phyloP scores from a whole-genome alignment of 2,888 invertebrate genomes.

The Andrena trimmerana region DNA sequence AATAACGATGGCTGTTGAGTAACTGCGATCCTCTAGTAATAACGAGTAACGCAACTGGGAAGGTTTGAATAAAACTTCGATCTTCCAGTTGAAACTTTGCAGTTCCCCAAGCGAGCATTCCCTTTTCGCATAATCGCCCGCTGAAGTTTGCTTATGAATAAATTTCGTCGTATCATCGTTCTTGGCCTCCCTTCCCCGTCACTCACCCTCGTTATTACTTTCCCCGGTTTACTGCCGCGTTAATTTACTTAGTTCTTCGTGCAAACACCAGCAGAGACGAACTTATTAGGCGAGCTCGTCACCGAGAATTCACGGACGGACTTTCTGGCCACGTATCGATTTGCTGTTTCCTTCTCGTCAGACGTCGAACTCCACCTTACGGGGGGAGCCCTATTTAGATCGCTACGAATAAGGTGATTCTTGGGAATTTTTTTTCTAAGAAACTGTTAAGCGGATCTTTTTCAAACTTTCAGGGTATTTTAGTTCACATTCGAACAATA shows the following conservation, averaged over 20 bases:
- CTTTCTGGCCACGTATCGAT: constrained; percentile 12
- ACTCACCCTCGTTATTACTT: constrained; percentile 33
- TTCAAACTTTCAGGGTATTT: too few relatives aligned
- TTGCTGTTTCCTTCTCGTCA: background rate
- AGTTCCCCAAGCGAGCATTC: constrained; percentile 44
- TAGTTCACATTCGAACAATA: too few relatives aligned
- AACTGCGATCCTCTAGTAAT: constrained; percentile 11
- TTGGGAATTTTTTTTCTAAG: too few relatives aligned
- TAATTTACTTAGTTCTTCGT: constrained; percentile 35
- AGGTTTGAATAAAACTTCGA: constrained; percentile 53
- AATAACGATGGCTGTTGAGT: constrained; percentile 19
- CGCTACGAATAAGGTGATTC: too few relatives aligned
- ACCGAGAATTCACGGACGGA: background rate
- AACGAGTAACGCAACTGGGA: constrained; percentile 22
- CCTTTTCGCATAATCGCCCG: constrained; percentile 56
- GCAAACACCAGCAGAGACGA: background rate
- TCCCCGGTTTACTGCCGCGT: constrained; percentile 32
- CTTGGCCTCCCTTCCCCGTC: constrained; percentile 22
- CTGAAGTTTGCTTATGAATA: constrained; percentile 77
- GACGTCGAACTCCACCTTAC: background rate
- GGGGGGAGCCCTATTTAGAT: too few relatives aligned
- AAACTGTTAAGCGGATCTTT: too few relatives aligned
- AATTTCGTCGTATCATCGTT: constrained; percentile 75
- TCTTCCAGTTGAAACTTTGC: constrained; percentile 50
- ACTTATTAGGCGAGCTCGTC: constrained; percentile 1